phyloP scores from a whole-genome alignment of 1,140 invertebrate species.

The Camponotus pennsylvanicus region DNA sequence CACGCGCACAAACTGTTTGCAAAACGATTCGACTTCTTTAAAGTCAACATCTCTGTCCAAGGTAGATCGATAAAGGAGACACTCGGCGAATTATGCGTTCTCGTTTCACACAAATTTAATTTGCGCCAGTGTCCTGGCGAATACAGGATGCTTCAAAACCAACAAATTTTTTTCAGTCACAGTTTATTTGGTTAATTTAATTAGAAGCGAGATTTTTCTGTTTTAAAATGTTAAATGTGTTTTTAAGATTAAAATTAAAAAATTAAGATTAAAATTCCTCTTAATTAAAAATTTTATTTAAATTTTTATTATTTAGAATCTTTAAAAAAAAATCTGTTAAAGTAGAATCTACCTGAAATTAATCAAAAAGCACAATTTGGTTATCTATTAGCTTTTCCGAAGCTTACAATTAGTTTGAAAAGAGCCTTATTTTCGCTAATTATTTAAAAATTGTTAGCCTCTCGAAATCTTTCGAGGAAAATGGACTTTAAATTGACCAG shows the following conservation, averaged over 20 bases:
- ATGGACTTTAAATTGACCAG: constrained; percentile 14
- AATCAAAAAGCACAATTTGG: not conserved
- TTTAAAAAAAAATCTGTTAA: not conserved
- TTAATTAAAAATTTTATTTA: too few relatives aligned
- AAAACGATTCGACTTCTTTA: constrained; percentile 33
- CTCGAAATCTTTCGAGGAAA: not conserved
- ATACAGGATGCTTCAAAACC: not conserved
- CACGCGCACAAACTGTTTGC: constrained; percentile 9
- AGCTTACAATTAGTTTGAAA: not conserved
- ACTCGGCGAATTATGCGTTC: constrained; percentile 38
- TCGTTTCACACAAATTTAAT: constrained; percentile 51
- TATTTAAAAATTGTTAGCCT: not conserved
- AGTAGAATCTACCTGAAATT: not conserved
- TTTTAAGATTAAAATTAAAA: too few relatives aligned
- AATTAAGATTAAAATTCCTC: too few relatives aligned
- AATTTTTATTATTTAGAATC: too few relatives aligned
- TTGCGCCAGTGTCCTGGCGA: not conserved
- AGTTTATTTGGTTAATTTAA: not conserved
- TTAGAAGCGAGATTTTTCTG: not conserved
- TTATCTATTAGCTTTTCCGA: not conserved
- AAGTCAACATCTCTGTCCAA: constrained; percentile 41
- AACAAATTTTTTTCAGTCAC: not conserved
- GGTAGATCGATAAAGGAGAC: constrained; percentile 33
- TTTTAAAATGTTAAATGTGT: not conserved
- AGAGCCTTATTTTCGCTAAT: not conserved